Conservation (phyloP, 1,140 invertebrate species). For the Pristionchus pacificus region DNA sequence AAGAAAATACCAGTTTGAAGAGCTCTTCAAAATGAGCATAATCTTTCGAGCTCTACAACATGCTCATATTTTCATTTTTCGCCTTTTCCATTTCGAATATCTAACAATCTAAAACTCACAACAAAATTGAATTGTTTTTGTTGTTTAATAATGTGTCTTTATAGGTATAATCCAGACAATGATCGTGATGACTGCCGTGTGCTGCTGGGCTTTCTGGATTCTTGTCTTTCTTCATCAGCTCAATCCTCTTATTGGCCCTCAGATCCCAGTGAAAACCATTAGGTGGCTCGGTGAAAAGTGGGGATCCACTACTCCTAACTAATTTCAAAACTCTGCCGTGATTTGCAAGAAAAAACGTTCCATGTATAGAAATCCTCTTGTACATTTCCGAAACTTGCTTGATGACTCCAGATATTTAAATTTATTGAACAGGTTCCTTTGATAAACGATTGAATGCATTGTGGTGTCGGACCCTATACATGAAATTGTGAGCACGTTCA, state of each 20-base stretch:
- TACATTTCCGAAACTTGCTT: not conserved
- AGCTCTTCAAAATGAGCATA: too few species aligned
- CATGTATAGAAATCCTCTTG: not conserved
- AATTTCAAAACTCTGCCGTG: not conserved
- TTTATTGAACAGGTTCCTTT: too few species aligned
- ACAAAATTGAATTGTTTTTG: not conserved
- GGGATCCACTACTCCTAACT: slow-evolving; percentile 37
- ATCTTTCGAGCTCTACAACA: too few species aligned
- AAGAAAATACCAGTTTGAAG: too few species aligned
- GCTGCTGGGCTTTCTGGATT: slow-evolving; percentile 56
- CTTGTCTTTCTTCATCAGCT: slow-evolving; percentile 55
- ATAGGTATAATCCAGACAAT: slow-evolving; percentile 57
- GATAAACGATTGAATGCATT: too few species aligned
- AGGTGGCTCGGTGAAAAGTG: slow-evolving; percentile 52
- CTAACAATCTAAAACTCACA: not conserved
- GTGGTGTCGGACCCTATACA: too few species aligned
- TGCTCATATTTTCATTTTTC: too few species aligned
- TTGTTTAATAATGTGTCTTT: too few species aligned
- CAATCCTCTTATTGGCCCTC: slow-evolving; percentile 56
- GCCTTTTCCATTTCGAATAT: not conserved
- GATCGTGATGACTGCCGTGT: slow-evolving; percentile 56
- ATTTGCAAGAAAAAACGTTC: not conserved
- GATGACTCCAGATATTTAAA: too few species aligned
- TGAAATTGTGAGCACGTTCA: too few species aligned
- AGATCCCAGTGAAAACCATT: slow-evolving; percentile 56